Percentiles rank a stretch among this genome's conserved stretches.
phyloP scores from a whole-genome alignment of 2,797 vertebrate species.

The Anableps anableps region DNA sequence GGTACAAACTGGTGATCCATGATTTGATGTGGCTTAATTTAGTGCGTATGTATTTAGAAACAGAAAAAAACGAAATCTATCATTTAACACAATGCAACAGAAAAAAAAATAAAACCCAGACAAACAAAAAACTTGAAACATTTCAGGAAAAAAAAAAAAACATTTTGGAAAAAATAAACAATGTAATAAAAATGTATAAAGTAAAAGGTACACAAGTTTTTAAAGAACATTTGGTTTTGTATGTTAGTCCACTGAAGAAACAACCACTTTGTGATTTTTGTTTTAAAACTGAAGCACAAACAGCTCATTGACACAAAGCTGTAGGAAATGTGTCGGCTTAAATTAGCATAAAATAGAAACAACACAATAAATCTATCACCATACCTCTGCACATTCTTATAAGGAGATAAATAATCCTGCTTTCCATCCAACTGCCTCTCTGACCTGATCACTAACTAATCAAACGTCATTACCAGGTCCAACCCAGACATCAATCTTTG shows the following conservation, averaged over 20 bases:
- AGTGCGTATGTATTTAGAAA: neutral
- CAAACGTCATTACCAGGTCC: slow-evolving; percentile 34
- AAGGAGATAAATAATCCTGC: slow-evolving; percentile 30
- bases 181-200: no score
- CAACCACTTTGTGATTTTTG: neutral
- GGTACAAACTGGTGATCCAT: neutral
- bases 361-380: slow-evolving; percentile 4
- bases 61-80: neutral
- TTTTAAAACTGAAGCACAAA: neutral
- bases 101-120: neutral
- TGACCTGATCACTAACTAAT: slow-evolving; percentile 25
- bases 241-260: neutral
- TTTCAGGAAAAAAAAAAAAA: neutral
- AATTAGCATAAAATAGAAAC: neutral
- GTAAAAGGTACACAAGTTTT: no score
- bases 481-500: slow-evolving; percentile 38
- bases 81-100: neutral
- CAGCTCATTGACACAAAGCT: neutral
- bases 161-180: no score
- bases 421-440: slow-evolving; percentile 9
- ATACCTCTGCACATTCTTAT: slow-evolving; percentile 17
- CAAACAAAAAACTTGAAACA: neutral
- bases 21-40: neutral
- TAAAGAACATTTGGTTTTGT: no score
- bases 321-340: neutral